phyloP scores from a whole-genome alignment of 2,797 vertebrate genomes.

The Phataginus tricuspis region DNA sequence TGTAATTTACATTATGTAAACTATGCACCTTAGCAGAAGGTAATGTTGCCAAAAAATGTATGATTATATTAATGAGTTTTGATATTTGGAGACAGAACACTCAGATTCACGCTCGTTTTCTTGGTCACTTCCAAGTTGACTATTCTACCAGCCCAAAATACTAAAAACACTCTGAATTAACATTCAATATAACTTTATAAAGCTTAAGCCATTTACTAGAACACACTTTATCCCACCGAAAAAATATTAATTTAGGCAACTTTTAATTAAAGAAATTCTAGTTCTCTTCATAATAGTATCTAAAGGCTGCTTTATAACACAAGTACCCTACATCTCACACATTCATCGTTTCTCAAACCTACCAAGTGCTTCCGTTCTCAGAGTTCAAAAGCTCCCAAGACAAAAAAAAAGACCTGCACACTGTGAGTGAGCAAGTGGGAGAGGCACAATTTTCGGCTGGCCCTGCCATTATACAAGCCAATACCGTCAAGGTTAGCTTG shows the following conservation, averaged over 20 bases:
- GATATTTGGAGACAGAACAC: neutral
- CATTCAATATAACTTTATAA: slow-evolving; percentile 24
- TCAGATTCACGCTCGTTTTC: slow-evolving; percentile 4
- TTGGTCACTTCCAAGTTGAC: neutral
- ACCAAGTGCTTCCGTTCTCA: neutral
- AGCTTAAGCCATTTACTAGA: slow-evolving; percentile 37
- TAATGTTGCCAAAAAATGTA: neutral
- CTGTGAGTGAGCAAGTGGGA: accelerated
- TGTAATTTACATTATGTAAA: neutral
- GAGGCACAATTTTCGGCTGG: neutral
- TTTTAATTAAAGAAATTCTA: slow-evolving; percentile 65
- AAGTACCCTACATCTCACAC: neutral
- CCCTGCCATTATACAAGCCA: neutral
- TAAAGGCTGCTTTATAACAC: neutral
- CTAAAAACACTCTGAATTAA: slow-evolving; percentile 23
- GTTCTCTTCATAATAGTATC: slow-evolving; percentile 10
- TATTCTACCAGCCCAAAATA: neutral
- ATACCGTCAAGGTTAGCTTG: neutral
- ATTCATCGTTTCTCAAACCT: neutral
- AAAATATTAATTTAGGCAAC: neutral
- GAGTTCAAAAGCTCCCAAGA: neutral
- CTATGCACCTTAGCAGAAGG: neutral
- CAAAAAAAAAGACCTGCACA: neutral
- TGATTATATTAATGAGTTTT: neutral
- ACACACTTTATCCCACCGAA: slow-evolving; percentile 42